Evolutionary conservation across 2,888 invertebrate species (phyloP).

Genomic region (Andrena dorsata): DNA sequence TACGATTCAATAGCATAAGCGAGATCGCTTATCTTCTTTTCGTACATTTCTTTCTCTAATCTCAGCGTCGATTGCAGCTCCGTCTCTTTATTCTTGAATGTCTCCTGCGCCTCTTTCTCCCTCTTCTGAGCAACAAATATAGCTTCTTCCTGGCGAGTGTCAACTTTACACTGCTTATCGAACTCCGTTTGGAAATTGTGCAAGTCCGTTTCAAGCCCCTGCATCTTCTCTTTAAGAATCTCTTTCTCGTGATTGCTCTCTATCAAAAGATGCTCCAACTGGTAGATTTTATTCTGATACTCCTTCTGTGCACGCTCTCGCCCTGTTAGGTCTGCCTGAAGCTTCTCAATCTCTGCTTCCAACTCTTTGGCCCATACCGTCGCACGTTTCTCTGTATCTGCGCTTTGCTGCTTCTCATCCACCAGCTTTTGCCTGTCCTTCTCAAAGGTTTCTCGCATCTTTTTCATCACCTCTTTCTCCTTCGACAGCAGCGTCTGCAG

Average conservation of each 20-base stretch:
- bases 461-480: slow-evolving; percentile 77
- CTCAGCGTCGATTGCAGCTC: slow-evolving; percentile 75
- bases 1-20: slow-evolving; percentile 68
- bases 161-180: slow-evolving; percentile 67
- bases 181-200: slow-evolving; percentile 74
- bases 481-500: slow-evolving; percentile 76
- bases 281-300: slow-evolving; percentile 62
- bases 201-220: slow-evolving; percentile 74
- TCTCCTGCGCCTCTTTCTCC: slow-evolving; percentile 72
- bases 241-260: slow-evolving; percentile 77
- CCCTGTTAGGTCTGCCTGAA: slow-evolving; percentile 74
- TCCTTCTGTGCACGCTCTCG: slow-evolving; percentile 66
- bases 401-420: slow-evolving; percentile 76
- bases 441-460: slow-evolving; percentile 68
- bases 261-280: slow-evolving; percentile 72
- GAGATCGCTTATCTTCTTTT: slow-evolving; percentile 73
- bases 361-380: slow-evolving; percentile 76
- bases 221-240: slow-evolving; percentile 73
- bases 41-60: slow-evolving; percentile 70
- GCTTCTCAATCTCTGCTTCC: slow-evolving; percentile 79
- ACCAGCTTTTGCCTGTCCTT: slow-evolving; percentile 70
- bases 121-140: slow-evolving; percentile 76
- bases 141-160: slow-evolving; percentile 54
- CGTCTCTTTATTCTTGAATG: slow-evolving; percentile 69
- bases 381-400: slow-evolving; percentile 75